Conservation (phyloP, 2,797 vertebrate genomes). For the Molothrus aeneus region DNA sequence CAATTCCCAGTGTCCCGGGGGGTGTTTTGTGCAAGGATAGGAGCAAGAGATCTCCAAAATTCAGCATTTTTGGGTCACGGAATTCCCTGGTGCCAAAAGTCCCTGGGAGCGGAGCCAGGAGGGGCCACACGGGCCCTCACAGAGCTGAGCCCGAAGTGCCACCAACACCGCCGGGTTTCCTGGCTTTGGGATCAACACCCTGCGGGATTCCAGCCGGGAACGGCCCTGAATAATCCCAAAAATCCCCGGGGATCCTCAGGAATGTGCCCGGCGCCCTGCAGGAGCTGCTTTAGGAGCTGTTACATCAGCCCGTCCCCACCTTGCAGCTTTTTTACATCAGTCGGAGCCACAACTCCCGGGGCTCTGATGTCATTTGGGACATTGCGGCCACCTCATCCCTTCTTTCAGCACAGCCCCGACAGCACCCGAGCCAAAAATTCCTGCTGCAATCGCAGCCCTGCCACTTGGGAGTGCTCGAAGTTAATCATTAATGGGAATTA, state of each 20-base stretch:
- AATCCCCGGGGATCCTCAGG: not conserved
- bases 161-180: too few relatives aligned
- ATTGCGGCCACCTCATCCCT: slow-evolving; percentile 14
- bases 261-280: not conserved
- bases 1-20: too few relatives aligned
- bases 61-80: too few relatives aligned
- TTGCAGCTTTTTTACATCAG: slow-evolving; percentile 79
- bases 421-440: not conserved
- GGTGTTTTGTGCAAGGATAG: too few relatives aligned
- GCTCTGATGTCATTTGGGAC: slow-evolving; percentile 29
- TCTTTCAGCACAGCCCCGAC: not conserved
- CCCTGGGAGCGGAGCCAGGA: too few relatives aligned
- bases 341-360: slow-evolving; percentile 54
- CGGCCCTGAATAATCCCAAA: not conserved
- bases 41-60: too few relatives aligned
- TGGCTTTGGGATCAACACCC: too few relatives aligned
- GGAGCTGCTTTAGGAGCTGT: slow-evolving; percentile 24
- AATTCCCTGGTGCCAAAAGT: too few relatives aligned
- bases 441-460: not conserved
- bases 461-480: fast-evolving
- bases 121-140: too few relatives aligned
- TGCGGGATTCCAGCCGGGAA: too few relatives aligned
- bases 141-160: too few relatives aligned
- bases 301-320: slow-evolving; percentile 77
- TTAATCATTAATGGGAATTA: fast-evolving